These are phyloP conservation scores for Trididemnum nubilum DNA, from an alignment of 23 tunicate species.

Conservation along the genomic window DNA sequence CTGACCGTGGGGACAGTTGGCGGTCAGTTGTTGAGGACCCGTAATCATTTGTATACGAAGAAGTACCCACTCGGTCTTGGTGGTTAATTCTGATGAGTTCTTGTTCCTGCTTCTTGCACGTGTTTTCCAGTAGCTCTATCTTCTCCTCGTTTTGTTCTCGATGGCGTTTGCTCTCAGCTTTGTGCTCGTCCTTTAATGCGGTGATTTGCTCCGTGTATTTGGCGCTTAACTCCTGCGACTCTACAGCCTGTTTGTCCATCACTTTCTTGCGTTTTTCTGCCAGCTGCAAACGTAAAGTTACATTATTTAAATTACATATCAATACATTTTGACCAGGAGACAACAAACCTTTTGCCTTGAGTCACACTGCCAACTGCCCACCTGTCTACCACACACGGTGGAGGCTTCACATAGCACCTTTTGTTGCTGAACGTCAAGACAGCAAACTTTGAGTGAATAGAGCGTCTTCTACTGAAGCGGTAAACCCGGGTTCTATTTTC, in stretches of 20 bases:
- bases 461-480: no score
- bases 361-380: no score
- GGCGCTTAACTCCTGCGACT: constrained; percentile 73
- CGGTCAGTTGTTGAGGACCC: no score
- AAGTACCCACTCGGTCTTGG: constrained; percentile 72
- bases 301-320: not conserved
- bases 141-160: constrained; percentile 45
- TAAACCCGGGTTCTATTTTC: no score
- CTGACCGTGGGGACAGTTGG: no score
- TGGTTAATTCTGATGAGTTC: constrained; percentile 78
- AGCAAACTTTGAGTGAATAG: no score
- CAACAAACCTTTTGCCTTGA: no score
- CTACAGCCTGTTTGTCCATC: constrained; percentile 83
- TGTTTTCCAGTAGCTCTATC: constrained; percentile 48
- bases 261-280: constrained; percentile 85
- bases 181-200: constrained; percentile 32
- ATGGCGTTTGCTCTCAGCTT: constrained; percentile 18
- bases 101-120: constrained; percentile 78
- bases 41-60: no score
- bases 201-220: constrained; percentile 47
- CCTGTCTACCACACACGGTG: no score
- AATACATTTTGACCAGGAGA: not conserved
- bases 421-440: no score
- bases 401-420: no score
- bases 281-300: constrained; percentile 53